Evolutionary conservation across 2,888 invertebrate species (phyloP), one percentile per base, ranked within the genome.

Genomic region (Lymantria monacha): DNA sequence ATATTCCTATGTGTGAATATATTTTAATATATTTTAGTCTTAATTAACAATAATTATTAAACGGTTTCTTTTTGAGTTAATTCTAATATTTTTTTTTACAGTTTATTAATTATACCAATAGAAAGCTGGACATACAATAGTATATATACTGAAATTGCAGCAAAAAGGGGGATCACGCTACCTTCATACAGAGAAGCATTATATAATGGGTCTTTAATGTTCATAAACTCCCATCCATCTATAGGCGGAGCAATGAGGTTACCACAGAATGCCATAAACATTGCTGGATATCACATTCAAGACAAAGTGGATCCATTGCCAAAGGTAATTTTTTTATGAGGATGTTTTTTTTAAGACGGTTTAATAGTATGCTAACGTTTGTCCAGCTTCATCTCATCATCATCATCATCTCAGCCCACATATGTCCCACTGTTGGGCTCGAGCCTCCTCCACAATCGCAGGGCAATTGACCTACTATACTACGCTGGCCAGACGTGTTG

Each of bases 231-330:
- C 0, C 82, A 85, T 47, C 77, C 77, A 0, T 76, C 83, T 0
- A 48, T 77, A 3, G 81, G 84, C 1, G 64, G 66, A 2, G 58
- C 83, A 0, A 66, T 60, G 12, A 70, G 64, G 12, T 48, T 85
- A 1, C 81, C 85, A 0, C 81, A 76, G 41, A 86, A 77, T 44
- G 79, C 73, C 1, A 81, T 79, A 47, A 79, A 77, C 36, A 59
- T 87, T 13, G 86, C 70, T 44, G 87, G 87, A 1, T 87, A 82
- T 33, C 86, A 87, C 51, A 79, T 87, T 3, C 72, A 81, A 46
- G 58, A 57, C 0, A 64, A 77, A 11, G 61, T 78, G 0, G 72
- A 79, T 10, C 74, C 82, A 22, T 63, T 87, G 30, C 78, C 85
- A 3, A 59, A 78, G 74, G 88, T 89, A 71, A 59, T 55, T 41